Conservation (phyloP, 1,140 invertebrate species). For the Orius insidiosus region DNA sequence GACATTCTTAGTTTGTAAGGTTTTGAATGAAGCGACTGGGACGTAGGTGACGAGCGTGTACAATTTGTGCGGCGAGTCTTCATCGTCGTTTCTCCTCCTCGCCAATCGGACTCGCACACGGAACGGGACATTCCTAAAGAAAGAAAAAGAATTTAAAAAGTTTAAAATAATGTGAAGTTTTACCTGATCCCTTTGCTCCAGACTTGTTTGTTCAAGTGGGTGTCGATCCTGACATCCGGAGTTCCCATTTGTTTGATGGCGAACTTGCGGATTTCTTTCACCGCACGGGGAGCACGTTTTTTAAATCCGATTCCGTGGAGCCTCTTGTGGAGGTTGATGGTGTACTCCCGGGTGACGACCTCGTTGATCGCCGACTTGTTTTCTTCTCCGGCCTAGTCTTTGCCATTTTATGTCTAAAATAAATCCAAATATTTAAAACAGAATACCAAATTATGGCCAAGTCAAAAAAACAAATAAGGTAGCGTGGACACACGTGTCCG, state of each 20-base stretch:
- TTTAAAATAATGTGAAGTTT: constrained; percentile 18
- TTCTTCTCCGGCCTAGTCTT: constrained; percentile 59
- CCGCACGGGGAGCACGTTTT: constrained; percentile 84
- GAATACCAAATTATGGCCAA: too few relatives aligned
- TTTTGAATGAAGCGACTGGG: constrained; percentile 83
- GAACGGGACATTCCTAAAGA: constrained; percentile 76
- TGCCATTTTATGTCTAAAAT: constrained; percentile 47
- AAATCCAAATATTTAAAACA: too few relatives aligned
- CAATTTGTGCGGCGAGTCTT: constrained; percentile 94
- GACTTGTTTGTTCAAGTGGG: constrained; percentile 89
- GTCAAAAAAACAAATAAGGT: too few relatives aligned
- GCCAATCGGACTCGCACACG: constrained; percentile 75
- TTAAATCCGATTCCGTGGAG: constrained; percentile 96
- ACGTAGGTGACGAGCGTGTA: constrained; percentile 97
- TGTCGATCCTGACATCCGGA: constrained; percentile 90
- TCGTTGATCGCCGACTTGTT: constrained; percentile 91
- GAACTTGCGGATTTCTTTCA: constrained; percentile 95
- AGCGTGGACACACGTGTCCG: too few relatives aligned
- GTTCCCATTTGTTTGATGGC: constrained; percentile 98
- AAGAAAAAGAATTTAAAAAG: not conserved
- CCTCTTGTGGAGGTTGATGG: constrained; percentile 93
- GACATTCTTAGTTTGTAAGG: constrained; percentile 86
- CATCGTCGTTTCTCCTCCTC: constrained; percentile 92
- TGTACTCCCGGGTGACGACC: constrained; percentile 96
- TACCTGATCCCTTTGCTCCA: constrained; percentile 97